Conservation (phyloP, 2,888 invertebrate species). For the Polymixis lichenea region DNA sequence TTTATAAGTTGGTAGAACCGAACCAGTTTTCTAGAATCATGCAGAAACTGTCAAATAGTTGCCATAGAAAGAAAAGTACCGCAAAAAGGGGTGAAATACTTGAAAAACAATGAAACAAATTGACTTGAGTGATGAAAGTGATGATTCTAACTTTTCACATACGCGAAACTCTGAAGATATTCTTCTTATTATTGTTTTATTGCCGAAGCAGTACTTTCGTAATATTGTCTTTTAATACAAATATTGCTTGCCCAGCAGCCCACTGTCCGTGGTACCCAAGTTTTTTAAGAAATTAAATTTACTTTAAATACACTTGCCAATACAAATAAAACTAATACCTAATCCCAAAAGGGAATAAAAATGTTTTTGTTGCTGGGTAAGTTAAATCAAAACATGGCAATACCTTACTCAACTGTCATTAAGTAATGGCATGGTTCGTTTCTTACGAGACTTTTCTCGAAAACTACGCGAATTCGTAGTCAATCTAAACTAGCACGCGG, state of each 20-base stretch:
- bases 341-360: too few species aligned
- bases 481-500: constrained; percentile 57
- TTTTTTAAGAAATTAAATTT: too few species aligned
- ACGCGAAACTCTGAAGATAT: not conserved
- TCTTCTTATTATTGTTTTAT: not conserved
- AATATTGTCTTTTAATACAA: too few species aligned
- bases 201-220: not conserved
- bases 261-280: too few species aligned
- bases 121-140: too few species aligned
- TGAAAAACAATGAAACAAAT: not conserved
- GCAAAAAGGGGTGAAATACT: not conserved
- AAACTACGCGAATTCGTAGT: constrained; percentile 66
- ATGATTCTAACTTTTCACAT: not conserved
- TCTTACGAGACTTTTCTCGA: constrained; percentile 79
- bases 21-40: constrained; percentile 83
- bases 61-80: constrained; percentile 59
- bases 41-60: constrained; percentile 77
- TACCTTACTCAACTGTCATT: constrained; percentile 68
- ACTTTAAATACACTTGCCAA: not conserved
- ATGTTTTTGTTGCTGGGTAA: constrained; percentile 26
- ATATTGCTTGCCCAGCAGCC: not conserved
- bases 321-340: not conserved
- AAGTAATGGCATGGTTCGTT: constrained; percentile 62
- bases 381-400: constrained; percentile 55
- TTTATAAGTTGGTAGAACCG: constrained; percentile 75